phyloP scores from a whole-genome alignment of 2,113 vertebrate genomes.

The Stegostoma tigrinum region DNA sequence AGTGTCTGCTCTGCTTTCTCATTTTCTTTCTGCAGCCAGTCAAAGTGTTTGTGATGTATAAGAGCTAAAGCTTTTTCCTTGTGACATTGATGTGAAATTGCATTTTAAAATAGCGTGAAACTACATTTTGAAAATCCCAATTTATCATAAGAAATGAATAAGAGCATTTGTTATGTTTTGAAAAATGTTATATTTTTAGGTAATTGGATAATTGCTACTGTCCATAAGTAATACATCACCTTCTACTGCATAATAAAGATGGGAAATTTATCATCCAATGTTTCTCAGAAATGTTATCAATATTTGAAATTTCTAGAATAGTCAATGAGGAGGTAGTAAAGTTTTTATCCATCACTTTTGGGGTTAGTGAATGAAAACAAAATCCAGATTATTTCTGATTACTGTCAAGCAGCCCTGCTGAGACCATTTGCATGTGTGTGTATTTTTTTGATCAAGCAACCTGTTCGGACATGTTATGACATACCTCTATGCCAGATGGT shows the following conservation, averaged over 20 bases:
- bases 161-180: not conserved
- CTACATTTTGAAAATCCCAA: not conserved
- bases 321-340: not conserved
- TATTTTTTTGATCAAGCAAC: too few species aligned
- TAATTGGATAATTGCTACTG: not conserved
- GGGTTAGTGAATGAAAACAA: not conserved
- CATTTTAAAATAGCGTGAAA: not conserved
- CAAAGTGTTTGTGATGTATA: not conserved
- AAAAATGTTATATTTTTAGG: not conserved
- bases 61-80: not conserved
- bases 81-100: constrained; percentile 11
- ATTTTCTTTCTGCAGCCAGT: not conserved
- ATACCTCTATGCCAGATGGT: too few species aligned
- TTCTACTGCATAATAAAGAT: not conserved
- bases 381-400: not conserved
- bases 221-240: not conserved
- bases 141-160: not conserved
- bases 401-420: not conserved
- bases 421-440: not conserved
- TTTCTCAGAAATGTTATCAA: not conserved
- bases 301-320: not conserved
- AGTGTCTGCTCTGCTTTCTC: not conserved
- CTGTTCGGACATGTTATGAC: too few species aligned
- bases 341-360: not conserved
- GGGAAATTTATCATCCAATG: not conserved